phyloP scores from a whole-genome alignment of 2,888 invertebrate genomes.

The Nephrotoma flavescens region DNA sequence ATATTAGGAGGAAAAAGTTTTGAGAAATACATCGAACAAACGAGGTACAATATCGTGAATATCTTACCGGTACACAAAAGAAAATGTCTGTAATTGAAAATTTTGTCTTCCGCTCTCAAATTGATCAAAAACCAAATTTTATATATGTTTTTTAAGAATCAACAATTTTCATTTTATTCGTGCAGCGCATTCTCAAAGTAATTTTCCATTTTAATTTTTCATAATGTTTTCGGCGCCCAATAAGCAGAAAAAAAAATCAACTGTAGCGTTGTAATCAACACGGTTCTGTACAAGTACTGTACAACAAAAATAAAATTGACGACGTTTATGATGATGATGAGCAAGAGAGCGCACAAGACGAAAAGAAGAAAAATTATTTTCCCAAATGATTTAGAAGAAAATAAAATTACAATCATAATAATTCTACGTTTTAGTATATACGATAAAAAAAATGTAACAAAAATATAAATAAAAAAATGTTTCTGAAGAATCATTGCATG shows the following conservation, averaged over 20 bases:
- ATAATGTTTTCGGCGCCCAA: neutral
- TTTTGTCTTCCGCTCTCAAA: neutral
- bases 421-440: neutral
- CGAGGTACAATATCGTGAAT: too few relatives aligned
- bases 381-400: neutral
- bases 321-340: neutral
- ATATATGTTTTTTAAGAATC: neutral
- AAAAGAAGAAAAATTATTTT: neutral
- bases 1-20: neutral
- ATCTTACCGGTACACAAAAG: too few relatives aligned
- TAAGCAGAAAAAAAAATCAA: neutral
- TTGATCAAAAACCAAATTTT: neutral
- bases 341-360: neutral
- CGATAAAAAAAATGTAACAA: neutral
- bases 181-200: neutral
- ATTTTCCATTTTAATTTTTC: neutral
- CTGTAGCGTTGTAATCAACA: neutral
- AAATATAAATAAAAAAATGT: neutral
- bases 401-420: neutral
- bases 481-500: neutral
- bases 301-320: neutral
- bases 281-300: neutral
- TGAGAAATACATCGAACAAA: too few relatives aligned
- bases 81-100: neutral
- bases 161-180: neutral